A percentile compares a stretch with the other conserved stretches of the same genome.
Conservation (phyloP, 2,888 invertebrate genomes). For the Polymixis lichenea region DNA sequence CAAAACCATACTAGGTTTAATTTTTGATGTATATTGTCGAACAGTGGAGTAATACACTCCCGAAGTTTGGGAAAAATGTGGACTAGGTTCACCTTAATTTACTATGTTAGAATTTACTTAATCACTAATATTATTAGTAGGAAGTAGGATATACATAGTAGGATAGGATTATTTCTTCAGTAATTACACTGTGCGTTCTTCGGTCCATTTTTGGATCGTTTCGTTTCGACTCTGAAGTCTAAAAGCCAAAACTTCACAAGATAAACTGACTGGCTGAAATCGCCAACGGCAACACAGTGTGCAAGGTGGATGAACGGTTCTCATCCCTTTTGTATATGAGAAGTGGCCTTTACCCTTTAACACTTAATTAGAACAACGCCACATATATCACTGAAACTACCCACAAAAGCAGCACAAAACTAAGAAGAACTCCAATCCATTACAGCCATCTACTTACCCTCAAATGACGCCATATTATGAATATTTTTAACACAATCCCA, state of each 20-base stretch:
- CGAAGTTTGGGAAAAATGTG: too few relatives aligned
- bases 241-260: neutral
- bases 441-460: constrained; percentile 33
- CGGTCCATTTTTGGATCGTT: too few relatives aligned
- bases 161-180: neutral
- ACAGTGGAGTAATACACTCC: too few relatives aligned
- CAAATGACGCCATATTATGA: constrained; percentile 50
- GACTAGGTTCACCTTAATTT: too few relatives aligned
- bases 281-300: too few relatives aligned
- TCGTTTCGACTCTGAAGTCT: neutral
- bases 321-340: too few relatives aligned
- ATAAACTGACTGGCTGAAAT: neutral
- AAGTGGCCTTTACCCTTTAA: neutral
- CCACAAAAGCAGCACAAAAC: constrained; percentile 26
- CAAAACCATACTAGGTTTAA: too few relatives aligned
- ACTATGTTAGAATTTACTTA: too few relatives aligned
- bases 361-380: neutral
- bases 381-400: constrained; percentile 14
- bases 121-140: too few relatives aligned
- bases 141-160: too few relatives aligned
- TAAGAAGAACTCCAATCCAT: constrained; percentile 51
- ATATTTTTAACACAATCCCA: constrained; percentile 58
- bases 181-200: neutral
- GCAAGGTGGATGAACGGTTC: too few relatives aligned
- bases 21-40: too few relatives aligned